phyloP scores from a whole-genome alignment of 2,113 vertebrate species.

The Paraplagusia blochii region DNA sequence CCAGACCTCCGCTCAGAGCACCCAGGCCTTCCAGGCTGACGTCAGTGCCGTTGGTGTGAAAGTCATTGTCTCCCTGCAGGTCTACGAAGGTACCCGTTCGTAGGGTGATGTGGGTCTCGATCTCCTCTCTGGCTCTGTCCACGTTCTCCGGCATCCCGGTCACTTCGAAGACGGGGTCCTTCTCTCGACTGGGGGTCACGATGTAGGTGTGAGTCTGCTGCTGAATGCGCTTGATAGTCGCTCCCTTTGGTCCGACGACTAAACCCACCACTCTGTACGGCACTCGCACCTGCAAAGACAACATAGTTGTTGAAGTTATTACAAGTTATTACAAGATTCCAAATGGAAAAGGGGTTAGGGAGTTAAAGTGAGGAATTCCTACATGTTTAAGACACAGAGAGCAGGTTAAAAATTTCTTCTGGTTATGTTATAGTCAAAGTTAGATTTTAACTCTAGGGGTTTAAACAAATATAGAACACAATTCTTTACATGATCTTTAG shows the following conservation, averaged over 20 bases:
- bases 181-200: slow-evolving; percentile 92
- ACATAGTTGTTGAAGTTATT: too few relatives aligned
- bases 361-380: too few relatives aligned
- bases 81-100: slow-evolving; percentile 91
- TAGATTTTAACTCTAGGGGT: too few relatives aligned
- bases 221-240: slow-evolving; percentile 98
- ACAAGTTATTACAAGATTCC: too few relatives aligned
- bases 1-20: slow-evolving; percentile 71
- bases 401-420: too few relatives aligned
- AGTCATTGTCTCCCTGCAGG: slow-evolving; percentile 90
- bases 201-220: slow-evolving; percentile 98
- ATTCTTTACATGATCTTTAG: too few relatives aligned
- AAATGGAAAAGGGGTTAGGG: too few relatives aligned
- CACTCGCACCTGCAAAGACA: slow-evolving; percentile 83
- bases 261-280: slow-evolving; percentile 95
- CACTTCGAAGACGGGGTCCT: slow-evolving; percentile 95
- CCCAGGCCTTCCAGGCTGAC: slow-evolving; percentile 90
- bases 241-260: slow-evolving; percentile 94
- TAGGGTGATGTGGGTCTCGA: slow-evolving; percentile 97
- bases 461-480: too few relatives aligned
- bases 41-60: slow-evolving; percentile 95
- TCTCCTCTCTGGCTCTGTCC: slow-evolving; percentile 92
- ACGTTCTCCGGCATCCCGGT: slow-evolving; percentile 98
- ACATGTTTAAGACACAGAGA: too few relatives aligned
- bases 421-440: too few relatives aligned